Base-by-base conservation (phyloP, 2,888 invertebrate species). In the Drosophila multiciliata region DNA sequence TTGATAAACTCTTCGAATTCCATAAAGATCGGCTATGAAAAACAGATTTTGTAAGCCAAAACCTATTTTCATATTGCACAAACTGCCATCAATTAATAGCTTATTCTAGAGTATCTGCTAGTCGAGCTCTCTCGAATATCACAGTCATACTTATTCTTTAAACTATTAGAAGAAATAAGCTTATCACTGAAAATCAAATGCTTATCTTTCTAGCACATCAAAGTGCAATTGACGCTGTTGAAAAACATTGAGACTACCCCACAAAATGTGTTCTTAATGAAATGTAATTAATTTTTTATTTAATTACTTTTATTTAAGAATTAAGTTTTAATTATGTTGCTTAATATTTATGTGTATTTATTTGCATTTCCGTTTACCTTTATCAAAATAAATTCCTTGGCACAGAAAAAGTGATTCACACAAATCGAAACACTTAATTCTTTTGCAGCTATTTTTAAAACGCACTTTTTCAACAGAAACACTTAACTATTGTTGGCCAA, bases 181-280 rank as follows among this genome's bases (percentile, higher is more conserved):
- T 23, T 45, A 45, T 45, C 23, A 2, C 45, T 45, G 15, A 23
- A 45, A 15, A 23, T 8, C 23, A 45, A 45, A 45, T 23, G 23
- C 45, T 45, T 45, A 45, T 45, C 45, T 45, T 45, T 45, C 15
- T 45, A 15, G 45, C 45, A 45, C 45, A 23, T 15, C 23, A 45
- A 45, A 15, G 7, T 23, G 45, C 45, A 45, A 23, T 15, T 23
- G 15, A 23, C 20, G 15, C 15, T 2, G 15, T 4, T 15, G 20
- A 9, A 23, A 23, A 23, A 23, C 20, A 7, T 15, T 4, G 23
- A 45, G 45, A 45, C 45, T 45, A 45, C 45, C 45, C 15, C 23
- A 45, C 45, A 45, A 45, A 23, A 15, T 7, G 3, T 45, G 15
- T 15, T 23, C 20, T 15, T 15, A 7, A 20, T 0, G 12, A 45